Evolutionary conservation across 2,113 vertebrate genomes (phyloP).

Genomic region (Alectura lathami): DNA sequence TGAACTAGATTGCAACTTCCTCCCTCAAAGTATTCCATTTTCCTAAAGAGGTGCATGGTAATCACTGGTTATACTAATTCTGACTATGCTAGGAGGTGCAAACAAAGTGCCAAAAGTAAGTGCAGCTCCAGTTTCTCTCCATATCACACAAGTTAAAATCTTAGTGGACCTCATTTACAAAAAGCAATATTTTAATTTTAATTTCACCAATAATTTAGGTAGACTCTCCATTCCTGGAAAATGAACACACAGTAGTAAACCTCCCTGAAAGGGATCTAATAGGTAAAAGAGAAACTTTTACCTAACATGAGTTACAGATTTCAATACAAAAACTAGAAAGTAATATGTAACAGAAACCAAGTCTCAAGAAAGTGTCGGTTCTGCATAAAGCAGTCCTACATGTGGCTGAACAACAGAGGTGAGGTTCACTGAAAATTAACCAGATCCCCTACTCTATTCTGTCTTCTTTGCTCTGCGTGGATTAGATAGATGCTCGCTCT

Average conservation of each 20-base stretch:
- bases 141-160: not conserved
- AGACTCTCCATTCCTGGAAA: not conserved
- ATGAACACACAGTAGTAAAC: not conserved
- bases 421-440: not conserved
- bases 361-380: not conserved
- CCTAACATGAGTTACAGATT: not conserved
- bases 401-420: not conserved
- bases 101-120: not conserved
- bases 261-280: not conserved
- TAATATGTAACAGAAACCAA: not conserved
- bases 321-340: not conserved
- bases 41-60: not conserved
- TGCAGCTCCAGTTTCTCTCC: not conserved
- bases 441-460: fast-evolving
- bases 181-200: not conserved
- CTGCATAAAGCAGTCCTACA: not conserved
- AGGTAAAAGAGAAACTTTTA: not conserved
- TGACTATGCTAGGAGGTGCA: not conserved
- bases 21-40: not conserved
- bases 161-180: not conserved
- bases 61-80: not conserved
- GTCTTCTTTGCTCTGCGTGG: not conserved
- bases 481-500: not conserved
- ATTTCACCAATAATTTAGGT: not conserved
- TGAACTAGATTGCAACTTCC: not conserved